Conservation (phyloP, 2,797 vertebrate genomes). For the Sebastolobus alascanus region DNA sequence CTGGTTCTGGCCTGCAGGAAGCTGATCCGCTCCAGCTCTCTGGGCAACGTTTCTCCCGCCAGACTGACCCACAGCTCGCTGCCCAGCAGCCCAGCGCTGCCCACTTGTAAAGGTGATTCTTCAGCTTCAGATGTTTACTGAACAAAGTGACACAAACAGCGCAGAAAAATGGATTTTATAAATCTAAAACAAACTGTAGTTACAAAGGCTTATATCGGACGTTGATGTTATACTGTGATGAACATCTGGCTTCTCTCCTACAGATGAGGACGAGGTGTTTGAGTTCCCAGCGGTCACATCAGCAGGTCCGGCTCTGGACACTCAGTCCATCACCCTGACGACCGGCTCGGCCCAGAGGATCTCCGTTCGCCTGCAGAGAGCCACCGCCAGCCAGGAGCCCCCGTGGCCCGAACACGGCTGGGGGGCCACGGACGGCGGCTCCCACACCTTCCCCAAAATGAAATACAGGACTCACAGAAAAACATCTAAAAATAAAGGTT, state of each 20-base stretch:
- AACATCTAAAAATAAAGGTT: constrained; percentile 91
- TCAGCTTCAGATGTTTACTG: not conserved
- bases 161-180: not conserved
- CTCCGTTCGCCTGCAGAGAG: constrained; percentile 93
- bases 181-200: not conserved
- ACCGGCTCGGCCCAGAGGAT: constrained; percentile 95
- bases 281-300: constrained; percentile 88
- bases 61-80: constrained; percentile 88
- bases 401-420: constrained; percentile 91
- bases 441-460: constrained; percentile 98
- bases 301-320: constrained; percentile 82
- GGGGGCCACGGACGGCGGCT: constrained; percentile 85
- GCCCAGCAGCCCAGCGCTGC: constrained; percentile 92
- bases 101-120: constrained; percentile 83
- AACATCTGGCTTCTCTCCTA: not conserved
- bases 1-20: constrained; percentile 95
- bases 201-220: not conserved
- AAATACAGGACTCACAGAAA: constrained; percentile 92
- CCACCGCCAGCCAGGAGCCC: constrained; percentile 94
- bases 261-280: constrained; percentile 96
- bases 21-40: constrained; percentile 88
- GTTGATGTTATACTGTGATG: not conserved
- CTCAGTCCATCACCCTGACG: constrained; percentile 93
- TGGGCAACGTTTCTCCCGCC: constrained; percentile 82
- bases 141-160: not conserved